phyloP scores from a whole-genome alignment of 2,113 vertebrate genomes.

The Zosterops lateralis region DNA sequence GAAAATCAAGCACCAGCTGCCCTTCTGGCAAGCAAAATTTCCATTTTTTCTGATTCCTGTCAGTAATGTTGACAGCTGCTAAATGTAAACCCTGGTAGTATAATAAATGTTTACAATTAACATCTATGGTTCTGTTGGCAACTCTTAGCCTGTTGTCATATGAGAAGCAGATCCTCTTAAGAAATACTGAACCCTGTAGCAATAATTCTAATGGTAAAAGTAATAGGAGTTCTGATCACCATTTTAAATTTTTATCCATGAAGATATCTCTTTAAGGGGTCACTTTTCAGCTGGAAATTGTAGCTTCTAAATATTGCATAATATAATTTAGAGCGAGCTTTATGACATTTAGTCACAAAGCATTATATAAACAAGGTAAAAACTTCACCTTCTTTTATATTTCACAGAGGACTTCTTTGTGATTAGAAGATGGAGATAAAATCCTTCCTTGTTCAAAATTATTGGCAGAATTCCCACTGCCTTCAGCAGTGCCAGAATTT shows the following conservation, averaged over 20 bases:
- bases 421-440: background rate
- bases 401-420: background rate
- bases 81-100: conserved; percentile 45
- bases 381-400: background rate
- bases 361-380: background rate
- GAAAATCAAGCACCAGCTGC: conserved; percentile 17
- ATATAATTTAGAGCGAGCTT: background rate
- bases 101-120: conserved; percentile 65
- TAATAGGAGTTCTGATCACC: background rate
- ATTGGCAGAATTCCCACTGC: background rate
- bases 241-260: background rate
- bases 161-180: conserved; percentile 48
- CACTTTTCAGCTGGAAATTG: background rate
- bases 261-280: background rate
- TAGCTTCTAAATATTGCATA: background rate
- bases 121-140: conserved; percentile 41
- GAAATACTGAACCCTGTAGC: conserved; percentile 19
- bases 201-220: background rate
- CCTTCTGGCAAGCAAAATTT: conserved; percentile 51
- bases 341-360: background rate
- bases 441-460: background rate
- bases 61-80: conserved; percentile 65
- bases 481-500: background rate
- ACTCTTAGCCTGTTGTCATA: conserved; percentile 41
- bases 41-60: conserved; percentile 49